Evolutionary conservation across 92 coral and sea anemone genomes (phyloP).

Genomic region (Diadumene lineata): DNA sequence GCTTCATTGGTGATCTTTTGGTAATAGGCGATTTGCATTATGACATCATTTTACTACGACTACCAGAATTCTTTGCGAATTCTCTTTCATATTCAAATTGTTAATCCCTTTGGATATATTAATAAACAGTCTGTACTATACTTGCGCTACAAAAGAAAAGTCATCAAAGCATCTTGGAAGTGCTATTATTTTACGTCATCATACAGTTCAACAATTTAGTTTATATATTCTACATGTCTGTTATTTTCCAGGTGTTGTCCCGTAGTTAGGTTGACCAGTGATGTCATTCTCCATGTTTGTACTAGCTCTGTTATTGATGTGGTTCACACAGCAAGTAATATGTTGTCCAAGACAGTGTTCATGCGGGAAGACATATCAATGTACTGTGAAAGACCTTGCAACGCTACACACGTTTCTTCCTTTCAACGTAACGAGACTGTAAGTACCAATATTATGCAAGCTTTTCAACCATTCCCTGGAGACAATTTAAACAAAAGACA

Average conservation of each 20-base stretch:
- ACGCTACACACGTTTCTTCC: constrained; percentile 68
- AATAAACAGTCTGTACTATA: no score
- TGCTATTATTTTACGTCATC: not conserved
- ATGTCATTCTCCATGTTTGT: not conserved
- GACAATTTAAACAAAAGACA: no score
- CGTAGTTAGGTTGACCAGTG: not conserved
- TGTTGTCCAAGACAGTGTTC: constrained; percentile 66
- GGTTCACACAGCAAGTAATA: constrained; percentile 8
- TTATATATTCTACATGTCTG: not conserved
- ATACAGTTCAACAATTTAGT: not conserved
- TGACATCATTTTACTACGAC: no score
- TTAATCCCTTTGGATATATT: no score
- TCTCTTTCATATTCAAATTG: no score
- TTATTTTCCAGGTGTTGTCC: constrained; percentile 10
- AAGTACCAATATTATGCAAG: constrained; percentile 38
- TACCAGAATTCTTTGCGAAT: no score
- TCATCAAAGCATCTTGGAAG: not conserved
- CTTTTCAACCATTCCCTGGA: no score
- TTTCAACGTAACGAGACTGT: constrained; percentile 77
- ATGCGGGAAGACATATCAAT: constrained; percentile 60
- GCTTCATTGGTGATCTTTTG: no score
- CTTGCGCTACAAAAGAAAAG: not conserved
- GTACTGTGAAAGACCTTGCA: constrained; percentile 62
- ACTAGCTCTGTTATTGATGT: not conserved
- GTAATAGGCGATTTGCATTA: no score